Base-by-base conservation (phyloP, 2,888 invertebrate genomes). In the Entomobrya proxima region DNA sequence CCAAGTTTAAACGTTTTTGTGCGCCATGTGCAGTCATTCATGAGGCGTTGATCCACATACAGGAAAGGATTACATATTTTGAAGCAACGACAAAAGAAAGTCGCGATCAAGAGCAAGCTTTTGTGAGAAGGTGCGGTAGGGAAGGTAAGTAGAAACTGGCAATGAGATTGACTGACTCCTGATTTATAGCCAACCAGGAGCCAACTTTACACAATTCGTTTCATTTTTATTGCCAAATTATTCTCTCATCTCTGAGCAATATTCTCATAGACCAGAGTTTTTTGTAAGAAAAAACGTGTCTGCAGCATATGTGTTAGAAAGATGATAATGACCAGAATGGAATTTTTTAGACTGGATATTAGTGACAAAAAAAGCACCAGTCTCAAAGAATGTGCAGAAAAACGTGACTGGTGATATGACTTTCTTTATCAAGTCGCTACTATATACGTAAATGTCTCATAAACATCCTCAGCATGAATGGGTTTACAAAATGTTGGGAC, bases 131-230 rank as follows among this genome's bases (percentile, higher is more conserved):
- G n/a, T n/a, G n/a, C n/a, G n/a, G n/a, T n/a, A n/a, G n/a, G 21
- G 5, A 21, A 21, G 3, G 21, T 13, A 52, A 21, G 52, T 52
- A 11, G 11, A 52, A 52, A 52, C 52, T 52, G 52, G 52, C 52
- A 52, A 52, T 21, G 52, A 52, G 52, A 52, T 52, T 52, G 52
- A 52, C 52, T 52, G 52, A 52, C 52, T 52, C 21, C 52, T 52
- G 52, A 52, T 52, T 52, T 52, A 52, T 52, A 11, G 18, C 52
- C 52, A 52, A 21, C 18, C 21, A 6, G 52, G 4, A 52, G 52
- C 52, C 52, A 52, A 52, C 52, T 52, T 52, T 21, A 52, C 52
- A 52, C 52, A 52, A 21, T 52, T 2, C 21, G 52, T 52, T 52
- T 52, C 52, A 52, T 4, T 21, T 52, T 52, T 52, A 52, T 52